Evolutionary conservation across 2,797 vertebrate species (phyloP).

Genomic region (Dipus sagitta): DNA sequence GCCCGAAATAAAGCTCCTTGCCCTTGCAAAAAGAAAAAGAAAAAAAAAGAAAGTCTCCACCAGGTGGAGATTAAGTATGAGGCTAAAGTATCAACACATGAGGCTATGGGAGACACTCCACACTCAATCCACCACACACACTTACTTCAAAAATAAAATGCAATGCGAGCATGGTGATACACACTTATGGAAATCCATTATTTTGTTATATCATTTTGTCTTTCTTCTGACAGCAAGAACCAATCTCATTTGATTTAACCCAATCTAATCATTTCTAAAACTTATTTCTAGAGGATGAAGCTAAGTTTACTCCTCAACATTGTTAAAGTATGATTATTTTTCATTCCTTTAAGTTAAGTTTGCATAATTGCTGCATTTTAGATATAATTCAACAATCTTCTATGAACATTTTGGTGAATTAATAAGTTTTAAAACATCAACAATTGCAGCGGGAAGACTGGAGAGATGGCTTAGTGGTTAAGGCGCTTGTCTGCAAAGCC

Average conservation of each 20-base stretch:
- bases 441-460: no score
- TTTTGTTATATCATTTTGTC: neutral
- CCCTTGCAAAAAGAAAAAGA: no score
- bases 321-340: neutral
- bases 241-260: neutral
- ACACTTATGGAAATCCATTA: neutral
- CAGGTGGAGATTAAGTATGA: no score
- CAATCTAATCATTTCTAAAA: neutral
- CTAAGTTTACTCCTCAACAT: neutral
- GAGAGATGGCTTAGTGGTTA: no score
- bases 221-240: neutral
- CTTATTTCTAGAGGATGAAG: neutral
- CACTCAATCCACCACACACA: no score
- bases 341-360: neutral
- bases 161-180: neutral
- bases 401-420: constrained; percentile 4
- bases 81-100: no score
- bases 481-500: no score
- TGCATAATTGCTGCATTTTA: neutral
- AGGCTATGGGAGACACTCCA: no score
- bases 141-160: no score
- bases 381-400: neutral
- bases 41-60: no score
- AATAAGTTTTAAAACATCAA: neutral
- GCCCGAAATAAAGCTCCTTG: no score